Percentiles rank a stretch among this genome's conserved stretches.
Evolutionary conservation across 2,888 invertebrate genomes (phyloP).

Genomic region (Synanthedon tipuliformis): DNA sequence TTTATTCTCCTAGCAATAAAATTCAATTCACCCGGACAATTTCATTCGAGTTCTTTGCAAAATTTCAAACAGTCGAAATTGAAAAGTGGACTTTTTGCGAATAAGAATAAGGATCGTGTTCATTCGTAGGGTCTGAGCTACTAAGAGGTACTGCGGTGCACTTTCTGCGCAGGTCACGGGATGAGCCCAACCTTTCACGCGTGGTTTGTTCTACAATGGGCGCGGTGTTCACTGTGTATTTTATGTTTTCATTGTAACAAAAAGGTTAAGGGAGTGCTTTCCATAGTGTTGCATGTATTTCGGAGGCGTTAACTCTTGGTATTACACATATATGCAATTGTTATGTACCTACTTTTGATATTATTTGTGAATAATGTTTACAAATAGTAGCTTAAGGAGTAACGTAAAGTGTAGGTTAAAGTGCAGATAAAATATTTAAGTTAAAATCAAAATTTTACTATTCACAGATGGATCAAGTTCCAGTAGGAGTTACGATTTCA

Average conservation of each 20-base stretch:
- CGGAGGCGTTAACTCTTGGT: not conserved
- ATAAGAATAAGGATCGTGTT: not conserved
- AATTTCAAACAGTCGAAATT: constrained; percentile 3
- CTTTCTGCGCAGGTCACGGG: constrained; percentile 63
- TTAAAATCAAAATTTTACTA: too few species aligned
- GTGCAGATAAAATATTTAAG: too few species aligned
- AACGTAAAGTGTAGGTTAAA: too few species aligned
- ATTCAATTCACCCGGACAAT: constrained; percentile 26
- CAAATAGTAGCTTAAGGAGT: too few species aligned
- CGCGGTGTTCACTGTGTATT: constrained; percentile 15
- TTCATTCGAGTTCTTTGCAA: constrained; percentile 13
- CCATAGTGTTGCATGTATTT: not conserved
- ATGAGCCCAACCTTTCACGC: constrained; percentile 68
- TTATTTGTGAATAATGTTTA: too few species aligned
- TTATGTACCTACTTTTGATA: too few species aligned
- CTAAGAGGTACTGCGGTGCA: constrained; percentile 33
- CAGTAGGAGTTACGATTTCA: too few species aligned
- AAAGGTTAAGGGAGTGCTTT: not conserved
- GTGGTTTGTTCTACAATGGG: constrained; percentile 47
- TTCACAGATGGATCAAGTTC: too few species aligned
- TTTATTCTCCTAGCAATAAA: constrained; percentile 22
- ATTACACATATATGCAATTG: too few species aligned
- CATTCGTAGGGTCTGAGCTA: constrained; percentile 2
- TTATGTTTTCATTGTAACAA: constrained; percentile 1
- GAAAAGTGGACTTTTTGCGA: constrained; percentile 6